phyloP scores from a whole-genome alignment of 2,888 invertebrate genomes.

The Clivina fossor region DNA sequence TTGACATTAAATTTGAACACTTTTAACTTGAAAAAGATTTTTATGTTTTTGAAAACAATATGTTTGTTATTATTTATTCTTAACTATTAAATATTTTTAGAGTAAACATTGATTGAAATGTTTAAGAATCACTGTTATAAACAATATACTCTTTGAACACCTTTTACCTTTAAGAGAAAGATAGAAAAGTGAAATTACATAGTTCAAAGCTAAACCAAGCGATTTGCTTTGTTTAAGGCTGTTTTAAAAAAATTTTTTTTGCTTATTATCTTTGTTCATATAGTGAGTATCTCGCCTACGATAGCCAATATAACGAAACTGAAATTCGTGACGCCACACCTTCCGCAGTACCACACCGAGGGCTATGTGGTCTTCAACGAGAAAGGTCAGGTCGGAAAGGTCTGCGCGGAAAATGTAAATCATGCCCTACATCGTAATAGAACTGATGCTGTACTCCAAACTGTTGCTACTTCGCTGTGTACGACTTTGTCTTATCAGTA shows the following conservation, averaged over 20 bases:
- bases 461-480: constrained; percentile 78
- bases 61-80: neutral
- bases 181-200: constrained; percentile 10
- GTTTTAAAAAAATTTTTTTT: too few species aligned
- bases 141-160: too few species aligned
- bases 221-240: neutral
- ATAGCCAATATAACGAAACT: constrained; percentile 65
- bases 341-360: constrained; percentile 68
- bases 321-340: constrained; percentile 68
- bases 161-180: too few species aligned
- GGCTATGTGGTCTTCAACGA: constrained; percentile 88
- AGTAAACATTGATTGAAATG: neutral
- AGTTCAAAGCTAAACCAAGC: neutral
- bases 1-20: too few species aligned
- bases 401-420: constrained; percentile 79
- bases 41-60: neutral
- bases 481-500: constrained; percentile 76
- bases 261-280: constrained; percentile 42
- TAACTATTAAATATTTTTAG: neutral
- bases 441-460: constrained; percentile 56
- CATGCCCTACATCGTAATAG: constrained; percentile 56
- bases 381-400: constrained; percentile 76
- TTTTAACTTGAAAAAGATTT: too few species aligned
- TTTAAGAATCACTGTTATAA: too few species aligned
- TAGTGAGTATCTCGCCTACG: constrained; percentile 76